Conservation (phyloP, 2,888 invertebrate species). For the Acrobasis repandana region DNA sequence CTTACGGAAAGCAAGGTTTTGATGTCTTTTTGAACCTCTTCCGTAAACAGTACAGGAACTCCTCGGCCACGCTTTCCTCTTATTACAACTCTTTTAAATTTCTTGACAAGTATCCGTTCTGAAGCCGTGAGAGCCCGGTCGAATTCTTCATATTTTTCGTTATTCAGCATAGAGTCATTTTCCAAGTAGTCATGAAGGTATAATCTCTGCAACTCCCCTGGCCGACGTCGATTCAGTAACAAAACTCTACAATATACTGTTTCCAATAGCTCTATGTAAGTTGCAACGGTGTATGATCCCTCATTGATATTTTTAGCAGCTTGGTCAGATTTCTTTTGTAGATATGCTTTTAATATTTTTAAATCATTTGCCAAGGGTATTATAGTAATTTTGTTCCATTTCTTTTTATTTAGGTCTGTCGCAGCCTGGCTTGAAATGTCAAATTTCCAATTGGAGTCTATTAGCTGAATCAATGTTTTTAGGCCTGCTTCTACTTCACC, state of each 20-base stretch:
- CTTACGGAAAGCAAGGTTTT: constrained; percentile 30
- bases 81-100: constrained; percentile 41
- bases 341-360: constrained; percentile 33
- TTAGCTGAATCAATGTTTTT: constrained; percentile 26
- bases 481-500: constrained; percentile 34
- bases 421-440: constrained; percentile 39
- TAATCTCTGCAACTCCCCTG: not conserved
- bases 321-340: not conserved
- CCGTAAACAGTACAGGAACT: constrained; percentile 40
- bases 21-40: constrained; percentile 36
- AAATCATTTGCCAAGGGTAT: constrained; percentile 37
- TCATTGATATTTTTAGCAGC: not conserved
- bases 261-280: not conserved
- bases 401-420: constrained; percentile 36
- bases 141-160: constrained; percentile 22
- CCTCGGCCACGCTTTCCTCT: constrained; percentile 40
- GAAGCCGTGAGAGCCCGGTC: constrained; percentile 31
- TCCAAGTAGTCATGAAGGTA: constrained; percentile 27
- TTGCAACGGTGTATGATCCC: not conserved
- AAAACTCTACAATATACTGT: not conserved
- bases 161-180: constrained; percentile 26
- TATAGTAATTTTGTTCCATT: constrained; percentile 39
- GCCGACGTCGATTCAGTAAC: not conserved
- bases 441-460: constrained; percentile 33
- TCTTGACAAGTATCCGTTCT: constrained; percentile 37